Percentiles rank a stretch among this genome's conserved stretches.
phyloP scores from a whole-genome alignment of 2,113 vertebrate species.

The Eleginops maclovinus region DNA sequence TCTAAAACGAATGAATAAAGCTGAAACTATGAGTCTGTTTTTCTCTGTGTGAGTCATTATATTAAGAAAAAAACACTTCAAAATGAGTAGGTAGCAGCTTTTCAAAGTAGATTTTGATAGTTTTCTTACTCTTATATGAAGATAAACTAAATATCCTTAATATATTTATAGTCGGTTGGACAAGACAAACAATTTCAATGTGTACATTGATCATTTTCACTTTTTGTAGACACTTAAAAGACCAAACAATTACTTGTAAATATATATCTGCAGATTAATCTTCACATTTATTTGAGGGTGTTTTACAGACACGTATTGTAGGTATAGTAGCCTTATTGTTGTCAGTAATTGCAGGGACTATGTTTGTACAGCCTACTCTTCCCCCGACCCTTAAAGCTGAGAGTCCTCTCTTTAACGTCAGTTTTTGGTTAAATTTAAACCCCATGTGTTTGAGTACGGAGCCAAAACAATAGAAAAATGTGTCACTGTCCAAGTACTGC shows the following conservation, averaged over 20 bases:
- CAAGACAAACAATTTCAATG: background rate
- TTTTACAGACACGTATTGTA: background rate
- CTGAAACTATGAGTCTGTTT: background rate
- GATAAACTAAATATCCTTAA: background rate
- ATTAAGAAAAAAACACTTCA: background rate
- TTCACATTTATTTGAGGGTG: background rate
- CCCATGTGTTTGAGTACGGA: constrained; percentile 29
- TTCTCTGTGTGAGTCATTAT: too few relatives aligned
- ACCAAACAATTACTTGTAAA: background rate
- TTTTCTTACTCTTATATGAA: background rate
- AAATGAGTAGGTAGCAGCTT: background rate
- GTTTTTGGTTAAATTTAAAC: constrained; percentile 50
- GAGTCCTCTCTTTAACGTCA: constrained; percentile 23
- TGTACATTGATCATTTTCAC: background rate
- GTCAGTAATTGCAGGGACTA: background rate
- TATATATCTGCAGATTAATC: background rate
- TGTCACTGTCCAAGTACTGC: constrained; percentile 64
- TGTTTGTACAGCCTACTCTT: background rate
- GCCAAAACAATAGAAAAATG: constrained; percentile 67
- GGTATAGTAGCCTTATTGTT: background rate
- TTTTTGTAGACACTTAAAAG: background rate
- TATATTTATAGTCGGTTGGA: background rate
- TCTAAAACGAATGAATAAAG: background rate
- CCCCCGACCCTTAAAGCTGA: constrained; percentile 5
- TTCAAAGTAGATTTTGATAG: background rate